phyloP scores from a whole-genome alignment of 2,113 vertebrate genomes.

The Dipodomys merriami region DNA sequence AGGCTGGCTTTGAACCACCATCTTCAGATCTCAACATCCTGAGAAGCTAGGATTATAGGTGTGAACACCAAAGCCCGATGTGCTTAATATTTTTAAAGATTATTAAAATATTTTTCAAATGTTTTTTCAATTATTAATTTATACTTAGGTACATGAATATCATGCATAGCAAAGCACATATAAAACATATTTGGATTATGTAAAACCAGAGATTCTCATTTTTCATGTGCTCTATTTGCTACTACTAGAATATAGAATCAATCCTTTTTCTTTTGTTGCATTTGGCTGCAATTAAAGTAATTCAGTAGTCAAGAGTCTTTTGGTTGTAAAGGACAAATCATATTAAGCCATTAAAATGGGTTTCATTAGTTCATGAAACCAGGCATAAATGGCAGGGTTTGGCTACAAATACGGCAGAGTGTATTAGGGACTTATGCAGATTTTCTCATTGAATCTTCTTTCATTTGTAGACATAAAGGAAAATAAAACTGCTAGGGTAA shows the following conservation, averaged over 20 bases:
- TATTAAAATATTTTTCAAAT: constrained; percentile 59
- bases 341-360: background rate
- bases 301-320: background rate
- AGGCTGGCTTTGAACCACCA: no score
- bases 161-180: constrained; percentile 14
- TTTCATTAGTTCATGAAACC: background rate
- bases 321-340: background rate
- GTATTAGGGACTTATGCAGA: background rate
- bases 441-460: background rate
- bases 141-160: background rate
- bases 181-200: constrained; percentile 4
- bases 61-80: no score
- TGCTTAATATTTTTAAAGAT: constrained; percentile 2
- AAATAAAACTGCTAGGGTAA: constrained; percentile 18
- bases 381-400: background rate
- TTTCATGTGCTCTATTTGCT: background rate
- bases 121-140: constrained; percentile 19
- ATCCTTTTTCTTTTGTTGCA: background rate
- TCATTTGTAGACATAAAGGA: background rate
- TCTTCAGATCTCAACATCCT: no score
- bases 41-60: no score
- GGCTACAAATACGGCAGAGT: background rate
- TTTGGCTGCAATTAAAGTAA: constrained; percentile 13
- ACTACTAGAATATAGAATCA: background rate
- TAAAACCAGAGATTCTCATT: background rate